These are phyloP conservation scores for Acrocyrtus sp. DNA, from an alignment of 2,888 invertebrate genomes.

Conservation along the genomic window DNA sequence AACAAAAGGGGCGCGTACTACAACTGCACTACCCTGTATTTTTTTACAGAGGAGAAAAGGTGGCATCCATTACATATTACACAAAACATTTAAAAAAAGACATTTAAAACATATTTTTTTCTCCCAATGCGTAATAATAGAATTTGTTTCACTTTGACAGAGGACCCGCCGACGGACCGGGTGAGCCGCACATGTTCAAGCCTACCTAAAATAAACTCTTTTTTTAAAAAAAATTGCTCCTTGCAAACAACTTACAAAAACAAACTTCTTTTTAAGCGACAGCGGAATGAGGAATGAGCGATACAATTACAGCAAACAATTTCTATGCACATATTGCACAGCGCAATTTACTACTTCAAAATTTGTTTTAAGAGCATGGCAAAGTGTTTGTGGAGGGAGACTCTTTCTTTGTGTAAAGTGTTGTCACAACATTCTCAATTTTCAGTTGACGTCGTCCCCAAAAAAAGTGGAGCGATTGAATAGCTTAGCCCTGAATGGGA, in stretches of 20 bases:
- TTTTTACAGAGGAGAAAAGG: constrained; percentile 11
- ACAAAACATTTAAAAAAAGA: constrained; percentile 4
- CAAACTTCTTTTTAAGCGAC: too few relatives aligned
- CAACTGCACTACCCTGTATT: constrained; percentile 10
- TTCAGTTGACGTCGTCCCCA: not conserved
- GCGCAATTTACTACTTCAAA: not conserved
- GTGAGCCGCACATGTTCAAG: constrained; percentile 46
- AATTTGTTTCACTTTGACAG: constrained; percentile 53
- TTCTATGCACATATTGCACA: not conserved
- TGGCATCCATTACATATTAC: constrained; percentile 36
- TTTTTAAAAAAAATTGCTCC: not conserved
- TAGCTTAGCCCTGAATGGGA: not conserved
- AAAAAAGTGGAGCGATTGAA: constrained; percentile 22
- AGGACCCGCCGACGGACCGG: constrained; percentile 30
- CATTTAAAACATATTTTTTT: not conserved
- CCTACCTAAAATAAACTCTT: not conserved
- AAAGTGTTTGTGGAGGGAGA: constrained; percentile 22
- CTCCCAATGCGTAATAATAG: constrained; percentile 47
- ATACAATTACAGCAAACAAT: not conserved
- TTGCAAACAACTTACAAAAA: not conserved
- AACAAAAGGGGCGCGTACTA: not conserved
- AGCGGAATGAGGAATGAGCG: not conserved
- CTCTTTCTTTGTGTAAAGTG: constrained; percentile 38
- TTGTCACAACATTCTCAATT: constrained; percentile 40
- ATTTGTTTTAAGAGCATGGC: not conserved